Percentiles rank a stretch among this genome's conserved stretches.
Conservation (phyloP, 2,888 invertebrate species). For the Metallyticus violacea region DNA sequence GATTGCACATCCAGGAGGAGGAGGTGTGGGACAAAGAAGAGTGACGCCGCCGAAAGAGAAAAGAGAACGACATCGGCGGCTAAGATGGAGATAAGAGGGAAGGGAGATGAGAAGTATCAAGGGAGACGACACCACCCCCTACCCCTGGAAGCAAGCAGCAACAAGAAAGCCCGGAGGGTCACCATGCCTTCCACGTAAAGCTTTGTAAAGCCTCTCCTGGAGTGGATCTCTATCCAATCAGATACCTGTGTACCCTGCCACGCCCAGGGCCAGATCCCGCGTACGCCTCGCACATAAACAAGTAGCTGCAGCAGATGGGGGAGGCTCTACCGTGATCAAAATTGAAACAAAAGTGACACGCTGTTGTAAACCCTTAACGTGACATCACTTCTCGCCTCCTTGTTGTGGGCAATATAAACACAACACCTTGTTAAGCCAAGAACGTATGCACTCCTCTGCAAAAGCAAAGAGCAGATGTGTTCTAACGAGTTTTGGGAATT, state of each 20-base stretch:
- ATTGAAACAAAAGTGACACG: neutral
- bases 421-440: no score
- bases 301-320: neutral
- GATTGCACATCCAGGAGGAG: no score
- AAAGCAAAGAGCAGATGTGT: no score
- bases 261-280: neutral
- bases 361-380: neutral
- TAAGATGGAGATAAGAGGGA: neutral
- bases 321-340: neutral
- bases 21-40: no score
- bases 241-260: neutral
- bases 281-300: neutral
- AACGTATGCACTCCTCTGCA: no score
- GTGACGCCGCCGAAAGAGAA: neutral
- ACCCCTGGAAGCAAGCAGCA: no score
- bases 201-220: neutral
- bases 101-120: neutral
- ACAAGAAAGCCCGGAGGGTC: neutral
- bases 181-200: neutral
- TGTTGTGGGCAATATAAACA: no score
- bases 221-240: neutral
- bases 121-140: neutral
- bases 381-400: neutral
- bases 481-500: no score
- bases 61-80: neutral